Percentiles rank a stretch among this genome's conserved stretches.
Conservation (phyloP, 2,888 invertebrate species). For the Cyaniris semiargus region DNA sequence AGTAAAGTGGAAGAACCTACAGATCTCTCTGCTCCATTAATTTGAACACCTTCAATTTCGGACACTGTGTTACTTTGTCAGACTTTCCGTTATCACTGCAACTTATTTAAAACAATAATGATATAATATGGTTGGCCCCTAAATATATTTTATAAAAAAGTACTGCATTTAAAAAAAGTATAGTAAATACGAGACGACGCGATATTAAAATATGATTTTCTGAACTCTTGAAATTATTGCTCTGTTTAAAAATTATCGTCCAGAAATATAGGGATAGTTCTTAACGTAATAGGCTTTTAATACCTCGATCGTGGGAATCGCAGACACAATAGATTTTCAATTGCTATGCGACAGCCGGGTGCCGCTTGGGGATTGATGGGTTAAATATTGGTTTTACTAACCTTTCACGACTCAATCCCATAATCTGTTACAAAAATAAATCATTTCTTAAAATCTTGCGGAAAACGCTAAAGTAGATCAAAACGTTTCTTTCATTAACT, state of each 20-base stretch:
- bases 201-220: neutral
- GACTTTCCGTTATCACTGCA: constrained; percentile 57
- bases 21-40: constrained; percentile 63
- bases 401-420: constrained; percentile 55
- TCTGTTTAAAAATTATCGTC: neutral
- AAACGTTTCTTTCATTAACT: neutral
- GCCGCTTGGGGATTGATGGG: too few species aligned
- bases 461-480: neutral
- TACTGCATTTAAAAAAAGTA: neutral
- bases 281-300: too few species aligned
- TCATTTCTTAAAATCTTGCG: neutral
- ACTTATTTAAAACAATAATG: constrained; percentile 33
- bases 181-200: neutral
- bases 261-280: neutral
- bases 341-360: too few species aligned
- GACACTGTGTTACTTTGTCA: constrained; percentile 68
- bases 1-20: constrained; percentile 44
- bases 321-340: too few species aligned
- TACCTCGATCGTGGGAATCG: too few species aligned
- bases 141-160: too few species aligned
- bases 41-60: constrained; percentile 63
- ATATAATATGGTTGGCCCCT: too few species aligned
- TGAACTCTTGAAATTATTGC: too few species aligned
- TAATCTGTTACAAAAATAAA: constrained; percentile 37
- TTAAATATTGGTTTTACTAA: constrained; percentile 39